These are phyloP conservation scores for Danionella dracula DNA, from an alignment of 2,797 vertebrate species.

Conservation along the genomic window DNA sequence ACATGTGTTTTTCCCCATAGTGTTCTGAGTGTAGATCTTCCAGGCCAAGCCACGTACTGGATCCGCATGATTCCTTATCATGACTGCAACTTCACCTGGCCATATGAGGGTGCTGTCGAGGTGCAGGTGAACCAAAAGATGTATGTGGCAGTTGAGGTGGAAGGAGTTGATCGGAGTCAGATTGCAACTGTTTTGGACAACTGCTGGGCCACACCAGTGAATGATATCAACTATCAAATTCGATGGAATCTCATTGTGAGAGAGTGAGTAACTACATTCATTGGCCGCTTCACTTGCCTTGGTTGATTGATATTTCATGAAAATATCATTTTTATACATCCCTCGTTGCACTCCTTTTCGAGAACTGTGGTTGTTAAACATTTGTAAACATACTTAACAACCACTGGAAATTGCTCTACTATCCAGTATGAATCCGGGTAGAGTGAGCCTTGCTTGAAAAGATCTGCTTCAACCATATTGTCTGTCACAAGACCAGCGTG, in stretches of 20 bases:
- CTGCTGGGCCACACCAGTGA: slow-evolving; percentile 66
- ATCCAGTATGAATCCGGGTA: too few species aligned
- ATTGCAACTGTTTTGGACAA: slow-evolving; percentile 55
- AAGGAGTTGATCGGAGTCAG: slow-evolving; percentile 49
- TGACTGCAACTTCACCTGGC: slow-evolving; percentile 48
- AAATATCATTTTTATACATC: too few species aligned
- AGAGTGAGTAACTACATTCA: slow-evolving; percentile 48
- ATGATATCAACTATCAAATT: slow-evolving; percentile 22
- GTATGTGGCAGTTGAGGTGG: slow-evolving; percentile 57
- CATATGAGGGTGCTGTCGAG: slow-evolving; percentile 6
- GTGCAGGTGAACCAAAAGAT: slow-evolving; percentile 52
- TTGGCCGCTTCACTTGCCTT: too few species aligned
- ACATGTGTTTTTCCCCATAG: slow-evolving; percentile 39
- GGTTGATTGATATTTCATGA: too few species aligned
- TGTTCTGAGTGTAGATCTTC: slow-evolving; percentile 50
- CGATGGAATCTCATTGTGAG: slow-evolving; percentile 56
- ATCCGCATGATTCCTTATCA: slow-evolving; percentile 55
- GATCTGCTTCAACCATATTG: too few species aligned
- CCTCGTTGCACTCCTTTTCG: too few species aligned
- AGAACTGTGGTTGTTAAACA: too few species aligned
- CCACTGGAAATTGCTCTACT: too few species aligned
- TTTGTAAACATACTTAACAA: too few species aligned
- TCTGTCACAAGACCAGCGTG: too few species aligned
- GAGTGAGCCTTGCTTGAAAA: too few species aligned
- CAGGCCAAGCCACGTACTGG: slow-evolving; percentile 42